Base-by-base conservation (phyloP, 2,888 invertebrate species). In the Folsomia candida region DNA sequence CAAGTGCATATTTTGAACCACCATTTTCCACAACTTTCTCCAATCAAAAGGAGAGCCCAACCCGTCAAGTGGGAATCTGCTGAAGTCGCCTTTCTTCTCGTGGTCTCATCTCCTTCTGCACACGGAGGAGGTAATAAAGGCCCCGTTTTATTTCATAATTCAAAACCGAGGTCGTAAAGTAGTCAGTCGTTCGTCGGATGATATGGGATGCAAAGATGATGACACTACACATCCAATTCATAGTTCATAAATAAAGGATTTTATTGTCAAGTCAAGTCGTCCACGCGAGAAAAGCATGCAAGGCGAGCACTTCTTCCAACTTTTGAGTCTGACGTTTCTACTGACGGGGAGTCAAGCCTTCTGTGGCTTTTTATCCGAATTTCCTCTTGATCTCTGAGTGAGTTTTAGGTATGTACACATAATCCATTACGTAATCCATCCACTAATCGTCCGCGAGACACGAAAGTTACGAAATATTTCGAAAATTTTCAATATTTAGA, bases 211-310 rank as follows among this genome's bases (percentile, higher is more conserved):
- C 59, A 68, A 71, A 65, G 68, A 71, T 68, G 64, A 60, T 64
- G 67, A 71, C 71, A 71, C 67, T 67, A 61, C 63, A 62, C 22
- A 61, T 67, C 37, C 71, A 58, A 70, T 67, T 68, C 20, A 65
- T 58, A 71, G 60, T 59, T 57, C 65, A 71, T 68, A 71, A 65
- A 71, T 68, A 71, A 68, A 65, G 65, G 71, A 64, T 64, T 68
- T 71, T 71, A 68, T 65, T 68, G 64, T 71, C 68, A 60, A 64
- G 62, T 29, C 20, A 28, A 11, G 22, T 60, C 24, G n/a, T n/a
- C n/a, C n/a, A n/a, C n/a, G n/a, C 22, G 24, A 51, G 54, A 37
- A 27, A 66, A 26, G 20, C 6, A 20, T 26, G 26, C 6, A n/a
- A 29, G 28, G 37, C 4, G 6, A 37, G 37, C 14, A 4, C 37